Evolutionary conservation across 2,797 vertebrate genomes (phyloP), one percentile per base, ranked within the genome.

Genomic region (Triplophysa bombifrons): DNA sequence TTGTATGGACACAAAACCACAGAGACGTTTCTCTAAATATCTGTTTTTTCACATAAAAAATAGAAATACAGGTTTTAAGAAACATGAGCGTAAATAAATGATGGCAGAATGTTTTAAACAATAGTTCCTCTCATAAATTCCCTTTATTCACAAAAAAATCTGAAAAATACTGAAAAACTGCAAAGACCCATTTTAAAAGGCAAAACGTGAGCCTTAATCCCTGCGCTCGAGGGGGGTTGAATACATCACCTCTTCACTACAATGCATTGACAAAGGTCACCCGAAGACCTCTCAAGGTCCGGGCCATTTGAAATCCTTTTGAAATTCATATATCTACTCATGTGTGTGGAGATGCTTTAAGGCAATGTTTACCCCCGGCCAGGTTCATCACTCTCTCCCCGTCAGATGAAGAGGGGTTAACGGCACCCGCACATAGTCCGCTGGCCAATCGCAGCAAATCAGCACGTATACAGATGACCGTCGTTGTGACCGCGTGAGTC

Each of bases 351-450:
- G 90, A 67, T 73, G 81, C 79, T 88, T 85, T 82, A 82, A 84
- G 83, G 85, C 83, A 87, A 73, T 88, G 84, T 89, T 90, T 89
- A 78, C 78, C 85, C 78, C 27, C 76, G 80, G 76, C 27, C 86
- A 85, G 85, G 82, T 80, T 86, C 85, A 90, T 90, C 88, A 90
- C 87, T 90, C 86, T 89, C 86, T 85, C 86, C 85, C 84, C 87
- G 86, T 88, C 77, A 90, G 82, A 85, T 48, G 82, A 80, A 90
- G 82, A 85, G 53, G 80, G 81, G 77, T 75, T 82, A 84, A 80
- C 70, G 53, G 88, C 86, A 84, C 85, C 60, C 27, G 64, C 56
- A 66, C 30, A n/a, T 73, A 58, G 81, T 78, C 88, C 87, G 88
- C 87, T 91, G 90, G 90, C 88, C 88, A 92, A 92, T 83, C 80